These are phyloP conservation scores for Dromius quadrimaculatus DNA, from an alignment of 2,888 invertebrate genomes.

Conservation along the genomic window DNA sequence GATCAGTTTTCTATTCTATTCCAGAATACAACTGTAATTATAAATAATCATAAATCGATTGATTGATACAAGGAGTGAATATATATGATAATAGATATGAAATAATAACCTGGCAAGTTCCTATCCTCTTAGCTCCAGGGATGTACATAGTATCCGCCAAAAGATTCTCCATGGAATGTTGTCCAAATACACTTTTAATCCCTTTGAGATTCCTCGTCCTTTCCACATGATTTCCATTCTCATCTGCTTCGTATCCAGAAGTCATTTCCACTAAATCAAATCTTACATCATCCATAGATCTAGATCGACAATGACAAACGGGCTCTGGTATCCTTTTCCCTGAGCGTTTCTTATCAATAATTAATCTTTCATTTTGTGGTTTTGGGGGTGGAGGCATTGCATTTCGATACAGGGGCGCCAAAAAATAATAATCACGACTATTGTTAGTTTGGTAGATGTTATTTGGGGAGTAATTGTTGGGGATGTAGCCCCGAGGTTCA, in stretches of 20 bases:
- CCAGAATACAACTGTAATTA: too few species aligned
- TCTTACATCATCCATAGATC: constrained; percentile 80
- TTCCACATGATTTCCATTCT: constrained; percentile 73
- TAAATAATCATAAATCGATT: too few species aligned
- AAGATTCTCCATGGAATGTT: constrained; percentile 75
- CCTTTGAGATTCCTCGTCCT: constrained; percentile 69
- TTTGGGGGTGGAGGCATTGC: constrained; percentile 73
- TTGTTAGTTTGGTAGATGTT: constrained; percentile 59
- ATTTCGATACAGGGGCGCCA: constrained; percentile 77
- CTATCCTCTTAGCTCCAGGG: constrained; percentile 69
- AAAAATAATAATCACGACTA: constrained; percentile 72
- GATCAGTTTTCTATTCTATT: too few species aligned
- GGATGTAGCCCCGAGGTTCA: constrained; percentile 65
- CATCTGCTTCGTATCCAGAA: constrained; percentile 72
- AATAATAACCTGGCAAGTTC: constrained; percentile 71
- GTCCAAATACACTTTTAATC: constrained; percentile 55
- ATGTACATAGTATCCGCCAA: constrained; percentile 70
- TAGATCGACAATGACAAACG: constrained; percentile 75
- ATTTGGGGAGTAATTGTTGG: constrained; percentile 53
- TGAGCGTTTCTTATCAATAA: constrained; percentile 61
- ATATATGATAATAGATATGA: too few species aligned
- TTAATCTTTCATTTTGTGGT: constrained; percentile 59
- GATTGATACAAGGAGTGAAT: too few species aligned
- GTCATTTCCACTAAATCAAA: constrained; percentile 71
- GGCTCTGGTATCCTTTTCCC: constrained; percentile 57